These are phyloP conservation scores for Ennomos quercinarius DNA, from an alignment of 2,888 invertebrate genomes.

Conservation along the genomic window DNA sequence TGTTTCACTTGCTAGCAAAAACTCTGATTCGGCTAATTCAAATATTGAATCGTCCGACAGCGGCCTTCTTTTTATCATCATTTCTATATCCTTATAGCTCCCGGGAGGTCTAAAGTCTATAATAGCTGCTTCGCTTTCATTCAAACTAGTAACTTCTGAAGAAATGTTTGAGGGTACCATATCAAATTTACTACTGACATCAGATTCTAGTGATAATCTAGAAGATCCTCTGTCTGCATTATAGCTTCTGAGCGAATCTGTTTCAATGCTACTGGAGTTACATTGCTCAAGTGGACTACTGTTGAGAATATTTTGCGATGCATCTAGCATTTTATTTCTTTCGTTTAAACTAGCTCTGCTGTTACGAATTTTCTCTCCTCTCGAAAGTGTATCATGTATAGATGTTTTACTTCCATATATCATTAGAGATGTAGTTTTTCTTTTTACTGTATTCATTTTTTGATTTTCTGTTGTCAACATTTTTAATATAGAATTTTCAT, in stretches of 20 bases:
- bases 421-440: conserved; percentile 81
- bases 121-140: conserved; percentile 77
- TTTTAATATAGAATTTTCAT: conserved; percentile 80
- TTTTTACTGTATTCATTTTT: conserved; percentile 74
- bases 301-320: conserved; percentile 56
- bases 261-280: conserved; percentile 72
- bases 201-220: conserved; percentile 77
- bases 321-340: conserved; percentile 61
- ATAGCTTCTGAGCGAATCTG: conserved; percentile 76
- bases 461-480: conserved; percentile 79
- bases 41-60: conserved; percentile 91
- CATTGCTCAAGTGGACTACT: conserved; percentile 67
- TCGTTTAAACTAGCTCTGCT: conserved; percentile 78
- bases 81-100: conserved; percentile 82
- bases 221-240: conserved; percentile 79
- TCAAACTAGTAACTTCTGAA: conserved; percentile 74
- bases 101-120: conserved; percentile 80
- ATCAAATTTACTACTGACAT: conserved; percentile 81
- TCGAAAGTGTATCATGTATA: conserved; percentile 80
- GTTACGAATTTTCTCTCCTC: conserved; percentile 79
- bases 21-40: conserved; percentile 87
- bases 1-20: conserved; percentile 78
- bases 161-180: conserved; percentile 71
- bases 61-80: conserved; percentile 89
- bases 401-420: conserved; percentile 81